Evolutionary conservation across 2,888 invertebrate species (phyloP).

Genomic region (Eupithecia dodoneata): DNA sequence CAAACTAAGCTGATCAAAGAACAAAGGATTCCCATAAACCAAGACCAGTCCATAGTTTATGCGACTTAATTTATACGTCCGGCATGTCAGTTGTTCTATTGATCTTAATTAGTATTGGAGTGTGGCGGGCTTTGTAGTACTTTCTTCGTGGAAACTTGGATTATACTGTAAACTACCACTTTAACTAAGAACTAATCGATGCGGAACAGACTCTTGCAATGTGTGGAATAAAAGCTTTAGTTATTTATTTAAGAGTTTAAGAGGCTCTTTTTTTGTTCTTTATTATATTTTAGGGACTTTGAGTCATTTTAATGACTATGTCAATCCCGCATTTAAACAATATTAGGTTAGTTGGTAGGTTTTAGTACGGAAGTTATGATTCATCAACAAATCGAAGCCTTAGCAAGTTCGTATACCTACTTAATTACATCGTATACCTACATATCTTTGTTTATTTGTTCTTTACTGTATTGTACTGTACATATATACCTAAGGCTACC

Average conservation of each 20-base stretch:
- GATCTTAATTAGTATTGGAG: slow-evolving; percentile 20
- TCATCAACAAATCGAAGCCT: too few species aligned
- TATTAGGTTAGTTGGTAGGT: too few species aligned
- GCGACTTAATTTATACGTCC: slow-evolving; percentile 43
- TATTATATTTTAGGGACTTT: too few species aligned
- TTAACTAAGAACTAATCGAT: neutral
- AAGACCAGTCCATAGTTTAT: slow-evolving; percentile 41
- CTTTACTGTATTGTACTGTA: too few species aligned
- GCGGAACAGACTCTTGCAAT: neutral
- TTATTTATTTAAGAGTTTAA: neutral
- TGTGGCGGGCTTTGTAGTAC: neutral
- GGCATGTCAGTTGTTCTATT: slow-evolving; percentile 26
- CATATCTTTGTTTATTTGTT: too few species aligned
- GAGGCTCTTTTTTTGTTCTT: too few species aligned
- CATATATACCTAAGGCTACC: too few species aligned
- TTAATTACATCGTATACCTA: too few species aligned
- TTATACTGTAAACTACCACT: neutral
- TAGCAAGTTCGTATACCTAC: too few species aligned
- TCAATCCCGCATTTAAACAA: too few species aligned
- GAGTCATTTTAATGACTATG: too few species aligned
- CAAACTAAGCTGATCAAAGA: slow-evolving; percentile 57
- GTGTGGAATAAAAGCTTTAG: neutral
- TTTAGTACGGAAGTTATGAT: too few species aligned
- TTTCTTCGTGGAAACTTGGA: slow-evolving; percentile 11
- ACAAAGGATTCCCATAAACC: slow-evolving; percentile 55